These are phyloP conservation scores for Beris morrisii DNA, from an alignment of 2,888 invertebrate genomes.

Conservation along the genomic window DNA sequence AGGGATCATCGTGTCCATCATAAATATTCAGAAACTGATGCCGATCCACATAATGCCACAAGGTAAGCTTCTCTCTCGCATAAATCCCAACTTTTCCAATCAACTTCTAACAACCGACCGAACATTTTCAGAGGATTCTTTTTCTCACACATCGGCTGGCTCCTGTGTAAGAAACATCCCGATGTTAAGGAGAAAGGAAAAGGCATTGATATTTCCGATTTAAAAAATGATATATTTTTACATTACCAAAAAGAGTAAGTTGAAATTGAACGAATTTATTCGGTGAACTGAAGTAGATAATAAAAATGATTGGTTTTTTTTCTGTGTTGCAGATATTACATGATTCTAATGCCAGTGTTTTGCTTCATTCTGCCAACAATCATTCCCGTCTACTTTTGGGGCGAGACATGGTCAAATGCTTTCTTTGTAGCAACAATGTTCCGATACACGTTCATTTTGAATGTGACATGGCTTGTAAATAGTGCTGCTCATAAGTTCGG, in stretches of 20 bases:
- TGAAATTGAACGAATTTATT: neutral
- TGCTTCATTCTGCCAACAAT: constrained; percentile 79
- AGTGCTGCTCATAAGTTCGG: constrained; percentile 85
- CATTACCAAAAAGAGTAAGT: constrained; percentile 85
- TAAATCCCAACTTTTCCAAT: neutral
- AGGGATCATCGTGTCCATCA: constrained; percentile 85
- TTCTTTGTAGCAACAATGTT: constrained; percentile 72
- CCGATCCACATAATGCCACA: constrained; percentile 90
- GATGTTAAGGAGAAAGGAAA: constrained; percentile 86
- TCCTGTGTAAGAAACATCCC: constrained; percentile 87
- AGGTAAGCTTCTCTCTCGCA: constrained; percentile 40
- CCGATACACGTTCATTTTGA: constrained; percentile 77
- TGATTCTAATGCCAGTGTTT: constrained; percentile 69
- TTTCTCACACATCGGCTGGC: constrained; percentile 95
- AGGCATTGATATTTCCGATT: constrained; percentile 80
- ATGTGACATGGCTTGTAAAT: constrained; percentile 90
- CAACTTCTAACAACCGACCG: neutral
- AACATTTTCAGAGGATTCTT: constrained; percentile 76
- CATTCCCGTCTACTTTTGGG: constrained; percentile 77
- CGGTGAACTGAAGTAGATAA: neutral
- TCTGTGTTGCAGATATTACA: constrained; percentile 66
- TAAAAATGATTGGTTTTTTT: constrained; percentile 8
- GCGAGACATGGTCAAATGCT: constrained; percentile 68
- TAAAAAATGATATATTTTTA: constrained; percentile 79
- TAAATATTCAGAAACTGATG: constrained; percentile 91